These are phyloP conservation scores for Phoebastria nigripes DNA, from an alignment of 2,797 vertebrate species.

Conservation along the genomic window DNA sequence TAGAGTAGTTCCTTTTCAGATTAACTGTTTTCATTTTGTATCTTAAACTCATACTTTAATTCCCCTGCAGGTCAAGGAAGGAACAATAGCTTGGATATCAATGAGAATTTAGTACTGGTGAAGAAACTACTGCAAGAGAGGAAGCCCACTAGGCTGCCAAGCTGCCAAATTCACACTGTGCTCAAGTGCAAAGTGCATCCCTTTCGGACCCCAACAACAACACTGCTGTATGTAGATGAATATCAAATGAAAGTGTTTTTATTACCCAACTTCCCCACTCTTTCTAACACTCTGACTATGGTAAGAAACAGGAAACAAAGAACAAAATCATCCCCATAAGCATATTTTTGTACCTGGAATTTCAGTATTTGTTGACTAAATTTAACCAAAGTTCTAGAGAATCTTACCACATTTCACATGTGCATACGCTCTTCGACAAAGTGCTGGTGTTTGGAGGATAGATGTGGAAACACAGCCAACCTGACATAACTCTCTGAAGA, in stretches of 20 bases:
- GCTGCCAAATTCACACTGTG: not conserved
- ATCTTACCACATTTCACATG: conserved; percentile 14
- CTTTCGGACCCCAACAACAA: not conserved
- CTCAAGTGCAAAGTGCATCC: not conserved
- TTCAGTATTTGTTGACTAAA: not conserved
- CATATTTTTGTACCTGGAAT: not conserved
- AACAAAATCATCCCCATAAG: not conserved
- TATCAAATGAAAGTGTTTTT: not conserved
- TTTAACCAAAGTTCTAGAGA: not conserved
- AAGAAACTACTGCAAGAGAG: not conserved
- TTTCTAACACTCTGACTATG: not conserved
- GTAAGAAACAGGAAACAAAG: not conserved
- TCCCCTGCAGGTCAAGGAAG: not conserved
- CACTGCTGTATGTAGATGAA: not conserved
- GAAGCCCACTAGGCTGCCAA: not conserved
- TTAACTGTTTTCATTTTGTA: not conserved
- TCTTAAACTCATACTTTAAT: not conserved
- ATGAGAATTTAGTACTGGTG: not conserved
- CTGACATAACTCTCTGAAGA: conserved; percentile 11
- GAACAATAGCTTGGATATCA: not conserved
- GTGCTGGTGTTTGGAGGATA: conserved; percentile 9
- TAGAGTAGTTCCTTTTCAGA: not conserved
- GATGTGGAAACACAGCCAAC: conserved; percentile 8
- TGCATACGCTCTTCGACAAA: conserved; percentile 1
- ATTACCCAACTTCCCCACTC: not conserved